A percentile compares a stretch with the other conserved stretches of the same genome.
phyloP scores from a whole-genome alignment of 2,797 vertebrate species.

The Lagorchestes hirsutus region DNA sequence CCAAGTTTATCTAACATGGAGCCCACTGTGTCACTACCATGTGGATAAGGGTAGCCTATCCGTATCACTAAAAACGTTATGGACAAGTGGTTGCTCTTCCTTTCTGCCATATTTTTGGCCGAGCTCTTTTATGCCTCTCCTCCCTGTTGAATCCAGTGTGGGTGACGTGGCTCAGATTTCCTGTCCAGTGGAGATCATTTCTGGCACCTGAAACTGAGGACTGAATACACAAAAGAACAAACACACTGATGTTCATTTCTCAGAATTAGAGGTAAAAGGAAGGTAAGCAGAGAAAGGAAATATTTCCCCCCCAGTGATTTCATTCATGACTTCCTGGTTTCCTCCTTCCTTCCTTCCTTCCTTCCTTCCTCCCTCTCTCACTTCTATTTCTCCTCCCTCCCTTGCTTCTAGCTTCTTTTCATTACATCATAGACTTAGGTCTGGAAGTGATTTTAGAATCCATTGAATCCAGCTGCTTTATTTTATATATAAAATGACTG shows the following conservation, averaged over 20 bases:
- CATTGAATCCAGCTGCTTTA: background rate
- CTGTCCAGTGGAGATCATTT: background rate
- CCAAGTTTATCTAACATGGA: background rate
- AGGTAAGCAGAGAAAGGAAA: background rate
- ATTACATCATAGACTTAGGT: background rate
- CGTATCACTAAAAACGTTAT: background rate
- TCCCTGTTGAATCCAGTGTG: background rate
- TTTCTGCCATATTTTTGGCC: background rate
- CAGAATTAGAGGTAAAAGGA: background rate
- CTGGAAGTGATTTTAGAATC: background rate
- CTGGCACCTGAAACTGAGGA: background rate
- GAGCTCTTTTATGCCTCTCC: background rate
- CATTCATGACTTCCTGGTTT: background rate
- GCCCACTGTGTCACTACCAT: background rate
- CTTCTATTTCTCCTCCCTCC: too few species aligned
- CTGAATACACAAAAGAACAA: background rate
- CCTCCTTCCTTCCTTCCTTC: too few species aligned
- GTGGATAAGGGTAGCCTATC: background rate
- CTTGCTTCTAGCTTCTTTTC: background rate
- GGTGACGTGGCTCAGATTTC: background rate
- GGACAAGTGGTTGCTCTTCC: background rate
- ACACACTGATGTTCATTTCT: background rate
- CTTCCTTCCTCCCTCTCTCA: too few species aligned
- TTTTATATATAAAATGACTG: too few species aligned
- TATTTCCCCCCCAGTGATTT: background rate